A percentile compares a stretch with the other conserved stretches of the same genome.
phyloP scores from a whole-genome alignment of 1,140 invertebrate genomes.

The Cephus cinctus region DNA sequence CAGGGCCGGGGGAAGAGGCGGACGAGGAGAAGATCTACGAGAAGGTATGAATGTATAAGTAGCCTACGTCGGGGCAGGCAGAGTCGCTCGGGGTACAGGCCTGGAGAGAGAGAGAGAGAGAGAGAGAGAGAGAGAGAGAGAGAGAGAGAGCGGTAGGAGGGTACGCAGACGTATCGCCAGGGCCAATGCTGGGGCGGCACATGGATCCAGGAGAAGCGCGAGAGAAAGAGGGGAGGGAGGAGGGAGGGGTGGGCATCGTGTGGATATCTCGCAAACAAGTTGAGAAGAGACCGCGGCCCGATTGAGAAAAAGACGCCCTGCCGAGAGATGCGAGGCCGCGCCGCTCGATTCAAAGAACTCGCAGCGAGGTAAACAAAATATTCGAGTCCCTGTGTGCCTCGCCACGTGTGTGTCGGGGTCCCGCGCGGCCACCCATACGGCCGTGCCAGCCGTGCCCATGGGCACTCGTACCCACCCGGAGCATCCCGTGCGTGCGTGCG shows the following conservation, averaged over 20 bases:
- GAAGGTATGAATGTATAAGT: conserved; percentile 28
- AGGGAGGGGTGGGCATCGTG: background rate
- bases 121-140: conserved; percentile 2
- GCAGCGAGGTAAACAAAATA: conserved; percentile 54
- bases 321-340: conserved; percentile 29
- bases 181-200: too few species aligned
- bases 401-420: background rate
- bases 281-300: conserved; percentile 22
- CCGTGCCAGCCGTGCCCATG: too few species aligned
- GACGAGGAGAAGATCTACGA: conserved; percentile 10
- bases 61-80: conserved; percentile 16
- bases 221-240: background rate
- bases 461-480: too few species aligned
- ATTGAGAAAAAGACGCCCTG: conserved; percentile 38
- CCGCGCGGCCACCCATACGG: background rate
- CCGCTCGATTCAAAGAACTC: conserved; percentile 51
- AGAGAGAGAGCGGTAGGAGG: conserved; percentile 6
- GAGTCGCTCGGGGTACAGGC: background rate
- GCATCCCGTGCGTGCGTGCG: conserved; percentile 2
- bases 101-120: background rate
- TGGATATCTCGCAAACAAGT: conserved; percentile 13
- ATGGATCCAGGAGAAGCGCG: conserved; percentile 2
- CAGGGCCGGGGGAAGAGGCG: conserved; percentile 2
- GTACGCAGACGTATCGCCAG: too few species aligned
- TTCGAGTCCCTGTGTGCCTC: conserved; percentile 28